Base-by-base conservation (phyloP, 1,140 invertebrate species). In the Pristionchus pacificus region DNA sequence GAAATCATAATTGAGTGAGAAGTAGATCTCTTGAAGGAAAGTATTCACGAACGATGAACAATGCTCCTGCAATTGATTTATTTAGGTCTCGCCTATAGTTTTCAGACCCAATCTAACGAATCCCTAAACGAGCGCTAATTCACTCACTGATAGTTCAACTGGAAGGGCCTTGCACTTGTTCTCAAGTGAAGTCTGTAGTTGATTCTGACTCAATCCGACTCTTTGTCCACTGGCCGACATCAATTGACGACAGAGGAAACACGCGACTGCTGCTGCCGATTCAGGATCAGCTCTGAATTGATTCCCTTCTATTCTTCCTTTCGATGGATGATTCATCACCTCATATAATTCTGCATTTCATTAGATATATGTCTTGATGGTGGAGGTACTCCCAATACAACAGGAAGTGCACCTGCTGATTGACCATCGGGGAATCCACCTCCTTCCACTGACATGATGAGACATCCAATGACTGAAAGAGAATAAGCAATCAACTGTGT, bases 181-280 rank as follows among this genome's bases (percentile, higher is more conserved):
- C 38, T 77, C 70, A 1, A 77, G 49, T 14, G 69, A 61, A 32
- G 61, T 65, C 60, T 65, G 29, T 1, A 77, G 66, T 49, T 77
- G 76, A 55, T 68, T 75, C 30, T 77, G 75, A 30, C 70, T 74
- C 0, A 77, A 32, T 27, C 74, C 72, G n/a, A 77, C 76, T 13
- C 76, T 74, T 59, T 77, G 66, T 59, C 73, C 73, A 6, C 74
- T 77, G 25, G 75, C 74, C 0, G 74, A 60, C 2, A 77, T 32
- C 1, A 77, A 32, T 67, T 77, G 76, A 29, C 70, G 71, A 38
- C 76, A 77, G 49, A 77, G 64, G 58, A 76, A 77, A 60, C 76
- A 77, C 25, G 74, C 76, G 29, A 77, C 38, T 29, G 76, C 75
- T 28, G 70, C 75, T 1, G 74, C 33, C 29, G 61, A 60, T 14